phyloP scores from a whole-genome alignment of 2,113 vertebrate species.

The Urocolius indicus region DNA sequence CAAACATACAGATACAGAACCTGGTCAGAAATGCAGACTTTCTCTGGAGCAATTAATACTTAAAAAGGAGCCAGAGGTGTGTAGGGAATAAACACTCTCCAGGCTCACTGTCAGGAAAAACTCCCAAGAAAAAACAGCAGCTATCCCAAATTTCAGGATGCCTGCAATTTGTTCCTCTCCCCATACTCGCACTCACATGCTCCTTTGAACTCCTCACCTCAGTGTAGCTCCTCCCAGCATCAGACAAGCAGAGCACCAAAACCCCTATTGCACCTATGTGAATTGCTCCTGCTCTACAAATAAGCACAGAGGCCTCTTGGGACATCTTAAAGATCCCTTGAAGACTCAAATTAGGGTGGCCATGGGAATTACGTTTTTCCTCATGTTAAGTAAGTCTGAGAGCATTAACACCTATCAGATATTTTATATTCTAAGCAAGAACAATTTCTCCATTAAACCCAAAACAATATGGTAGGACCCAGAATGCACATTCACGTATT shows the following conservation, averaged over 20 bases:
- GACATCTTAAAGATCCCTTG: background rate
- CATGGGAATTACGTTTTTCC: background rate
- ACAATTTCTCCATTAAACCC: background rate
- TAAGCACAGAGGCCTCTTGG: background rate
- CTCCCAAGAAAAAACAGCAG: background rate
- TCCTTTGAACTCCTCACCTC: background rate
- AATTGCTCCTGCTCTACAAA: background rate
- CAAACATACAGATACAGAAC: background rate
- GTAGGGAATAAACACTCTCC: background rate
- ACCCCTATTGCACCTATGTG: background rate
- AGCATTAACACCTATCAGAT: background rate
- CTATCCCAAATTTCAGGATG: background rate
- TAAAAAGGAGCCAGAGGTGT: background rate
- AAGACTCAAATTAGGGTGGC: background rate
- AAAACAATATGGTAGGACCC: background rate
- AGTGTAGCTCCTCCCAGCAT: background rate
- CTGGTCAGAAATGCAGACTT: background rate
- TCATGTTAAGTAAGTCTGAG: background rate
- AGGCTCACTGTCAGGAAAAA: background rate
- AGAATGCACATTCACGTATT: background rate
- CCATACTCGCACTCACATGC: fast-evolving
- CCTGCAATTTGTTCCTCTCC: background rate
- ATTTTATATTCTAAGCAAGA: background rate
- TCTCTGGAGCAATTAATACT: background rate
- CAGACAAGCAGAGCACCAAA: background rate